These are phyloP conservation scores for Corythaeola cristata DNA, from an alignment of 2,113 vertebrate species.

Conservation along the genomic window DNA sequence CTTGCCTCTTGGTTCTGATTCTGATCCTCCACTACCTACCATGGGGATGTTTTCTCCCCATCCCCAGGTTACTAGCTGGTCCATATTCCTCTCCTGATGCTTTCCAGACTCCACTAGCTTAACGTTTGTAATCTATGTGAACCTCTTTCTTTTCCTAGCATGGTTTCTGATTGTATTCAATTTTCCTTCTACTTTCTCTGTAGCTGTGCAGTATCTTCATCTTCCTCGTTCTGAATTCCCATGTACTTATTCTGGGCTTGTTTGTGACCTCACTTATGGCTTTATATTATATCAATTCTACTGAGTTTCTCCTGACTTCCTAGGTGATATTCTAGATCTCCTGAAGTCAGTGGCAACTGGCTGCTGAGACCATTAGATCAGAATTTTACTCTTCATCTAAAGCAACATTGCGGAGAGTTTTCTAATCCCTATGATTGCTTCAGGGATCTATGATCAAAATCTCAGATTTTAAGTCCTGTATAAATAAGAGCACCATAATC, in stretches of 20 bases:
- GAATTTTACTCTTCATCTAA: background rate
- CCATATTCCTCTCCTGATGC: background rate
- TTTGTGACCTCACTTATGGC: background rate
- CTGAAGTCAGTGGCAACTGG: background rate
- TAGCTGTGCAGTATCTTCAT: background rate
- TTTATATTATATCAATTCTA: background rate
- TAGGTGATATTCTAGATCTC: background rate
- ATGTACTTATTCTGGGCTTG: background rate
- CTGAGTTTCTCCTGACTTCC: background rate
- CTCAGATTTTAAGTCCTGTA: background rate
- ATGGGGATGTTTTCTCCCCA: background rate
- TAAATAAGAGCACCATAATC: background rate
- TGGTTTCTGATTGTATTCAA: background rate
- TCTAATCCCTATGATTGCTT: background rate
- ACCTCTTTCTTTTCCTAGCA: background rate
- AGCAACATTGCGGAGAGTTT: background rate
- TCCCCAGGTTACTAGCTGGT: background rate
- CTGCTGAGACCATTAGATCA: background rate
- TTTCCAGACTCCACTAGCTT: background rate
- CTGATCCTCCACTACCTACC: background rate
- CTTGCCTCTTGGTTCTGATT: background rate
- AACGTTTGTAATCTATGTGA: fast-evolving
- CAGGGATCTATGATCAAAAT: background rate
- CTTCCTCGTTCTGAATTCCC: background rate
- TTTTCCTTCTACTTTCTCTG: background rate